These are phyloP conservation scores for Ophion ventricosus DNA, from an alignment of 2,888 invertebrate genomes.

Conservation along the genomic window DNA sequence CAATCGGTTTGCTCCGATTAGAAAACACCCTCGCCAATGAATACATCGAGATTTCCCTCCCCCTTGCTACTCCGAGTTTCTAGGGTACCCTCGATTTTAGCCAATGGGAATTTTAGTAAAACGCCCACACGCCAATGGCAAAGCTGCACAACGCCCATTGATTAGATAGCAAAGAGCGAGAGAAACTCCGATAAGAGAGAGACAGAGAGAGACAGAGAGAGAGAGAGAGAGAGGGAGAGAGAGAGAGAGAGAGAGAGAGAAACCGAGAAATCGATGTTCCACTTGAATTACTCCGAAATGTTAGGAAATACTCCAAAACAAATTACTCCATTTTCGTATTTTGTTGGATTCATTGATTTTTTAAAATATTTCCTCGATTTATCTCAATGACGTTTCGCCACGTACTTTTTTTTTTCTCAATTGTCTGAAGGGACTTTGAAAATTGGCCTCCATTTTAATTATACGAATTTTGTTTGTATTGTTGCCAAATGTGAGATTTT, in stretches of 20 bases:
- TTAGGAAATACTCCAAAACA: not conserved
- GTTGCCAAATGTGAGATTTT: no score
- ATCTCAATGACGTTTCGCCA: not conserved
- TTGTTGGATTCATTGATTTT: not conserved
- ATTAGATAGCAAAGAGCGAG: conserved; percentile 75
- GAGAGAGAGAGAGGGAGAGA: conserved; percentile 24
- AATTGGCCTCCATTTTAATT: not conserved
- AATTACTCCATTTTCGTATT: not conserved
- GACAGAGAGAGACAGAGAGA: conserved; percentile 19
- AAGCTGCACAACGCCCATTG: conserved; percentile 80
- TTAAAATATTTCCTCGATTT: not conserved
- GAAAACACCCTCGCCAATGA: conserved; percentile 39
- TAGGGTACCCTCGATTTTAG: conserved; percentile 51
- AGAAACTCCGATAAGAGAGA: conserved; percentile 8
- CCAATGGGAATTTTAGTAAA: conserved; percentile 70
- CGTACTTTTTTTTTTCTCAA: not conserved
- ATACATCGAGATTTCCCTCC: conserved; percentile 8
- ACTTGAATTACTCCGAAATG: not conserved
- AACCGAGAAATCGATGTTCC: conserved; percentile 19
- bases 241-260: not conserved
- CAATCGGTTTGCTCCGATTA: conserved; percentile 44
- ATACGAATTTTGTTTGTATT: not conserved
- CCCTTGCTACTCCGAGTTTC: conserved; percentile 37
- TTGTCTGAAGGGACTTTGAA: not conserved
- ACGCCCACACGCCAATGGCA: conserved; percentile 82